Conservation (phyloP, 2,113 vertebrate species). For the Rhadina sibilatrix region DNA sequence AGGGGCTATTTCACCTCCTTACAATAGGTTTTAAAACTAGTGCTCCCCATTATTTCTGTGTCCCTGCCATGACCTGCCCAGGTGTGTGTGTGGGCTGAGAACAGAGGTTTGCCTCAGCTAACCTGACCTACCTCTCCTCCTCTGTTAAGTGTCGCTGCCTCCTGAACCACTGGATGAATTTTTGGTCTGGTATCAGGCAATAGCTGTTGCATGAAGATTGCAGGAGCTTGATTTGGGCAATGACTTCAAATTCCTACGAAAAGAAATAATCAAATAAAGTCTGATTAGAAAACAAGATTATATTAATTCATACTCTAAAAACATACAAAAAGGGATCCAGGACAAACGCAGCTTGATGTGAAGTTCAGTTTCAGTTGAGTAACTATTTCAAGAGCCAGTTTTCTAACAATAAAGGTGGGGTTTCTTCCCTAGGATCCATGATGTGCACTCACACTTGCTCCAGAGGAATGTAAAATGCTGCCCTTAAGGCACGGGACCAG, state of each 20-base stretch:
- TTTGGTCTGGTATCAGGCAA: conserved; percentile 80
- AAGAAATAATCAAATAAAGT: background rate
- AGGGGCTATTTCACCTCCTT: background rate
- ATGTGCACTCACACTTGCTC: background rate
- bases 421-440: background rate
- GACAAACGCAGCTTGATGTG: background rate
- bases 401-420: background rate
- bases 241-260: conserved; percentile 92
- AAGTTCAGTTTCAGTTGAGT: background rate
- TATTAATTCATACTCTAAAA: background rate
- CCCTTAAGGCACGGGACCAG: background rate
- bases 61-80: background rate
- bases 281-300: background rate
- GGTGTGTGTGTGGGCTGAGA: background rate
- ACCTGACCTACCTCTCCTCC: conserved; percentile 83
- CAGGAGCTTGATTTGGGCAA: conserved; percentile 92
- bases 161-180: conserved; percentile 90
- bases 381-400: background rate
- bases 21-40: background rate
- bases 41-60: background rate
- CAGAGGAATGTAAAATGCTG: background rate
- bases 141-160: conserved; percentile 82
- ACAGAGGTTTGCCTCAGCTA: background rate
- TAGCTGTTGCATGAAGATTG: conserved; percentile 96
- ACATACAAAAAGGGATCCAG: background rate